Evolutionary conservation across 2,113 vertebrate species (phyloP).

Genomic region (Ageneiosus marmoratus): DNA sequence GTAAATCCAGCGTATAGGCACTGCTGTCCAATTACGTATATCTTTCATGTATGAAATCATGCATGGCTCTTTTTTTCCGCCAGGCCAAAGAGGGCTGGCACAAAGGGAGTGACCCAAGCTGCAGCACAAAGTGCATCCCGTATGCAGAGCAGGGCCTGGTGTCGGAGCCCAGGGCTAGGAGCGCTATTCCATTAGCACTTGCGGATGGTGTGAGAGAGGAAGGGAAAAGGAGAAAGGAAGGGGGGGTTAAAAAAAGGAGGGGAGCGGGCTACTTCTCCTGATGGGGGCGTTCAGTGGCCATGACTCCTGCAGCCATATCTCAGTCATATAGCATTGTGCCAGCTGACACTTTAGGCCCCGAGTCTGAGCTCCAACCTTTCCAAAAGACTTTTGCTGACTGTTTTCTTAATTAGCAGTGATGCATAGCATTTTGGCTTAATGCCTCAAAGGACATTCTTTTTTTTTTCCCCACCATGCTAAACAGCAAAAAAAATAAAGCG

Average conservation of each 20-base stretch:
- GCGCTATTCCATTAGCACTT: slow-evolving; percentile 57
- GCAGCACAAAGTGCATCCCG: slow-evolving; percentile 68
- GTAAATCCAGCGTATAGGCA: slow-evolving; percentile 73
- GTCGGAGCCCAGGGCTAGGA: slow-evolving; percentile 70
- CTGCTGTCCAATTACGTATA: slow-evolving; percentile 79
- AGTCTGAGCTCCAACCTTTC: slow-evolving; percentile 51
- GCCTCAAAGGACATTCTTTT: slow-evolving; percentile 58
- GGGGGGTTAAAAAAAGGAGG: neutral
- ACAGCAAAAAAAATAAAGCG: slow-evolving; percentile 16
- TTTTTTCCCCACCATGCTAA: neutral
- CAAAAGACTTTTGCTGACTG: slow-evolving; percentile 62
- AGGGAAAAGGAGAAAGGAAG: neutral
- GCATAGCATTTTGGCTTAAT: slow-evolving; percentile 56
- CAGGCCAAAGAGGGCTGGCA: slow-evolving; percentile 64
- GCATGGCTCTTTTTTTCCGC: slow-evolving; percentile 65
- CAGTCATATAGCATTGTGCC: slow-evolving; percentile 58
- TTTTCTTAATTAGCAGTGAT: slow-evolving; percentile 65
- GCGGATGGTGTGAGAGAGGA: slow-evolving; percentile 34
- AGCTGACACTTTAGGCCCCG: slow-evolving; percentile 63
- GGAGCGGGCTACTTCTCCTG: slow-evolving; percentile 56
- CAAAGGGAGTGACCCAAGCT: slow-evolving; percentile 72
- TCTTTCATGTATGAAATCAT: slow-evolving; percentile 82
- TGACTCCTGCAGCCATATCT: slow-evolving; percentile 63
- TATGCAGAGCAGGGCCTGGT: slow-evolving; percentile 74
- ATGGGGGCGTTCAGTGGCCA: slow-evolving; percentile 58